phyloP scores from a whole-genome alignment of 2,797 vertebrate genomes.

The Antrozous pallidus region DNA sequence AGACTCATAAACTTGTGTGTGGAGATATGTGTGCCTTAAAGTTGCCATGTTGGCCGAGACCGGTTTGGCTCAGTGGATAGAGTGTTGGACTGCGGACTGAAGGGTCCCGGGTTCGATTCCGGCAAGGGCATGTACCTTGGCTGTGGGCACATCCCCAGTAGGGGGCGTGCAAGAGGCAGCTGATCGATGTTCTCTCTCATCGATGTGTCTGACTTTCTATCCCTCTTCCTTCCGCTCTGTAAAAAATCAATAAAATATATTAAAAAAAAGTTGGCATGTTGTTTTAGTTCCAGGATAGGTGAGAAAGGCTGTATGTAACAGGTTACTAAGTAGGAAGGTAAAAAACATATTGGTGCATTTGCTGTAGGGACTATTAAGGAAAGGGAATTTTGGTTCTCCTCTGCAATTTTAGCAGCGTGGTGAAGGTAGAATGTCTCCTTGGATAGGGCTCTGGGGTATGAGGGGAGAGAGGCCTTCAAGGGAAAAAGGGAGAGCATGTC shows the following conservation, averaged over 20 bases:
- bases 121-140: too few species aligned
- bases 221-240: too few species aligned
- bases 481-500: background rate
- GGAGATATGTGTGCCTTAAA: background rate
- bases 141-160: too few species aligned
- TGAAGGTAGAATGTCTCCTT: background rate
- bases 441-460: background rate
- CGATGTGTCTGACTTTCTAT: too few species aligned
- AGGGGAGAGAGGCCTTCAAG: background rate
- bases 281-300: background rate
- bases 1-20: background rate
- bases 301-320: background rate
- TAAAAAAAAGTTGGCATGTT: background rate
- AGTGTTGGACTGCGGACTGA: too few species aligned
- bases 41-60: background rate
- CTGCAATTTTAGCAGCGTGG: background rate
- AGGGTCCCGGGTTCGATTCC: too few species aligned
- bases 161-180: too few species aligned
- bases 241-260: too few species aligned
- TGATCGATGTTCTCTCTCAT: too few species aligned
- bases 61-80: too few species aligned
- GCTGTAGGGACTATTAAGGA: constrained; percentile 6
- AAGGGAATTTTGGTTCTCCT: background rate
- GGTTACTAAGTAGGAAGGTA: background rate
- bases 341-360: background rate